Evolutionary conservation across 2,888 invertebrate species (phyloP), one percentile per base, ranked within the genome.

Genomic region (Orthosia cruda): DNA sequence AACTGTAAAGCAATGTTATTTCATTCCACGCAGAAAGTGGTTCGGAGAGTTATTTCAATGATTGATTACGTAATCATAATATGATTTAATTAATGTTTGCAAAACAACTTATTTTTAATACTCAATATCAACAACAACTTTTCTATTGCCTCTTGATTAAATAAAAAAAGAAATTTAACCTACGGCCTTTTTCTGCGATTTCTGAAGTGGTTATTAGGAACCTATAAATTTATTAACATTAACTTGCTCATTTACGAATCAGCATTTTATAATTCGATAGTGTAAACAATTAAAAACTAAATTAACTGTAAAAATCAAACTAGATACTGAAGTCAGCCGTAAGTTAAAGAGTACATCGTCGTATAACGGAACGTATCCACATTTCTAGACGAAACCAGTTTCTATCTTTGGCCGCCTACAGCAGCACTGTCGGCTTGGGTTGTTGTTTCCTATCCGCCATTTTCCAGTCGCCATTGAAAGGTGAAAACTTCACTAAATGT

Each of bases 391-490:
- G 92, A 90, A 90, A 83, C 71, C 91, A 94, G 94, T 95, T 96
- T 94, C 87, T 84, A 88, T 89, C 91, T 77, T 92, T 89, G 91
- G 90, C 96, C 97, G 96, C 94, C 89, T 90, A 93, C 88, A 94
- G 97, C 97, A 97, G 97, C 97, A 97, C 97, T 94, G 94, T 97
- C 97, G 97, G 97, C 97, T 97, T 97, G 97, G 98, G 98, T 98
- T 98, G 98, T 98, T 98, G 97, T 98, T 97, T 97, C 98, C 97
- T 97, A 97, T 98, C 98, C 98, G 98, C 98, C 98, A 98, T 98
- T 98, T 98, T 98, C 98, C 98, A 97, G 98, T 98, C 98, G 98
- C 98, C 98, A 98, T 98, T 98, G 98, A 98, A 98, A 98, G 98
- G 98, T 98, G 98, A 98, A 98, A 98, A 98, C 97, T 97, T 97